Base-by-base conservation (phyloP, 2,888 invertebrate species). In the Blastobasis adustella region DNA sequence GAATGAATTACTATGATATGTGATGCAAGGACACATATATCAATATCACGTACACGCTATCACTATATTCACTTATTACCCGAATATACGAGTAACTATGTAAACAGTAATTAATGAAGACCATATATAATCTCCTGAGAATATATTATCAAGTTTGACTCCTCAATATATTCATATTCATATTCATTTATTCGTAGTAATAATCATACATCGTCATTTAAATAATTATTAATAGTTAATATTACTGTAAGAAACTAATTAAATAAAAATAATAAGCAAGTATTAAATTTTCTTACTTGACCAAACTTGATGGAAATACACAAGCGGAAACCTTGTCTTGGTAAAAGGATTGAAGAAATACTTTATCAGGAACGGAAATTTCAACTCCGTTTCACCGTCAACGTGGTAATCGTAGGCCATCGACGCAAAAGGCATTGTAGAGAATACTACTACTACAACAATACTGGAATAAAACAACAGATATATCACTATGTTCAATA, bases 291-390 rank as follows among this genome's bases (percentile, higher is more conserved):
- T 23, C 79, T 73, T 58, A 80, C 80, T 76, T 55, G 76, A 73
- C 56, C 63, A 62, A 58, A 72, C 68, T 49, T 79, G 80, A 61
- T 73, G 74, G 6, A 73, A 45, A 52, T 81, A 80, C 7, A 75
- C 59, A n/a, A 72, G 47, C 5, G 63, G 65, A 76, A 74, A 79
- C 37, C 62, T 55, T 1, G 49, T 36, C 10, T 59, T 52, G 0
- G 65, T 56, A 42, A 69, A 69, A 3, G 64, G 64, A 57, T 82
- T 73, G 49, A 76, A 75, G 52, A 67, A 76, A 50, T 80, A 82
- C 47, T 72, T 73, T 3, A 74, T 71, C 7, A 55, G 43, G 54
- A 62, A 83, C 0, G 82, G 81, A 52, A 79, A 71, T 6, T 61
- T 65, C 4, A 73, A 57, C 4, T 64, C 60, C 4, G 64, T 55